These are phyloP conservation scores for Actinemys pallida DNA, from an alignment of 2,113 vertebrate genomes.

Conservation along the genomic window DNA sequence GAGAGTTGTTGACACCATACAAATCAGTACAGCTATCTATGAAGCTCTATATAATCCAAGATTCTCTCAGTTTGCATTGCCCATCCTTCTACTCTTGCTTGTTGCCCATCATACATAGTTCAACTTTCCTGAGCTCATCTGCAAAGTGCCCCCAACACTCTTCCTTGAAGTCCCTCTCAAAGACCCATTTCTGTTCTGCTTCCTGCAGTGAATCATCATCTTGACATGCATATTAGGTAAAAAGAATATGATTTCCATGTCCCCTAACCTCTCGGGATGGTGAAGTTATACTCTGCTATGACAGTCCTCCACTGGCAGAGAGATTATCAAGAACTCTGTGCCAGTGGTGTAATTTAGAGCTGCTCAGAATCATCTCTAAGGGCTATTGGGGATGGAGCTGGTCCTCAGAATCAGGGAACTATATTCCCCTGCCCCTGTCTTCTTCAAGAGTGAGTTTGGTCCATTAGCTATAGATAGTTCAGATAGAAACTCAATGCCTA, in stretches of 20 bases:
- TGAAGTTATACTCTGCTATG: neutral
- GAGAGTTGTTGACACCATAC: neutral
- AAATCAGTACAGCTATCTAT: neutral
- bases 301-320: neutral
- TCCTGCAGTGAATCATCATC: conserved; percentile 43
- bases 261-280: neutral
- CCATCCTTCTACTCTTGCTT: neutral
- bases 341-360: neutral
- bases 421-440: neutral
- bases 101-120: conserved; percentile 30
- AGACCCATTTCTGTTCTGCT: conserved; percentile 46
- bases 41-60: conserved; percentile 3
- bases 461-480: neutral
- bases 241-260: conserved; percentile 36
- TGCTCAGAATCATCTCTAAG: neutral
- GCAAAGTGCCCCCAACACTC: conserved; percentile 41
- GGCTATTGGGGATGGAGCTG: neutral
- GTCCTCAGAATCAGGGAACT: neutral
- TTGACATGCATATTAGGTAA: neutral
- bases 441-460: neutral
- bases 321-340: neutral
- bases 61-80: rapidly evolving
- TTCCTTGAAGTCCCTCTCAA: neutral
- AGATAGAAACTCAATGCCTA: rapidly evolving
- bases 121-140: conserved; percentile 54